These are phyloP conservation scores for Temnothorax nylanderi DNA, from an alignment of 1,140 invertebrate species.

Conservation along the genomic window DNA sequence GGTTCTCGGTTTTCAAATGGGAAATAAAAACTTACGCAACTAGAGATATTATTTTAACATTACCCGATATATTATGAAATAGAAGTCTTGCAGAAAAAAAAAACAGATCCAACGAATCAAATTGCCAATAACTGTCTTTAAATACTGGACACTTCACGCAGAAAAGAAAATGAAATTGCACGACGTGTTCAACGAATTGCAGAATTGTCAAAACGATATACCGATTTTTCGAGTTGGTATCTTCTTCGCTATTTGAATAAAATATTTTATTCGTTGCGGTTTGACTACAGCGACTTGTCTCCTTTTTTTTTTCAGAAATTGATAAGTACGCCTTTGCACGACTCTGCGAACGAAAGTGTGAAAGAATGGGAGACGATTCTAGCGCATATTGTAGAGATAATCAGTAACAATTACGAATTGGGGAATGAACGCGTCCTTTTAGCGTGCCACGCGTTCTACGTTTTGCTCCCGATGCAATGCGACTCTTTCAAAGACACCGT, in stretches of 20 bases:
- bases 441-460: conserved; percentile 72
- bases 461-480: conserved; percentile 59
- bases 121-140: background rate
- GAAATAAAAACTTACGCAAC: conserved; percentile 43
- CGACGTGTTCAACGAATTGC: conserved; percentile 41
- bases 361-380: conserved; percentile 67
- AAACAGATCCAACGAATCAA: background rate
- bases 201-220: conserved; percentile 57
- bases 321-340: conserved; percentile 58
- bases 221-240: conserved; percentile 73
- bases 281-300: background rate
- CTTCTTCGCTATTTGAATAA: background rate
- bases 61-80: background rate
- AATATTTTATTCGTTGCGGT: background rate
- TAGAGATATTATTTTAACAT: conserved; percentile 30
- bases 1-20: conserved; percentile 55
- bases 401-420: conserved; percentile 64
- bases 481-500: conserved; percentile 58
- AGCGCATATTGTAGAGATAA: conserved; percentile 51
- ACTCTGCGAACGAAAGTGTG: background rate
- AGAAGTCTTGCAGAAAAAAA: background rate
- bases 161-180: conserved; percentile 48
- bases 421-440: conserved; percentile 72
- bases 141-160: background rate
- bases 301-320: conserved; percentile 70